Evolutionary conservation across 2,797 vertebrate genomes (phyloP).

Genomic region (Sebastes iracundus): DNA sequence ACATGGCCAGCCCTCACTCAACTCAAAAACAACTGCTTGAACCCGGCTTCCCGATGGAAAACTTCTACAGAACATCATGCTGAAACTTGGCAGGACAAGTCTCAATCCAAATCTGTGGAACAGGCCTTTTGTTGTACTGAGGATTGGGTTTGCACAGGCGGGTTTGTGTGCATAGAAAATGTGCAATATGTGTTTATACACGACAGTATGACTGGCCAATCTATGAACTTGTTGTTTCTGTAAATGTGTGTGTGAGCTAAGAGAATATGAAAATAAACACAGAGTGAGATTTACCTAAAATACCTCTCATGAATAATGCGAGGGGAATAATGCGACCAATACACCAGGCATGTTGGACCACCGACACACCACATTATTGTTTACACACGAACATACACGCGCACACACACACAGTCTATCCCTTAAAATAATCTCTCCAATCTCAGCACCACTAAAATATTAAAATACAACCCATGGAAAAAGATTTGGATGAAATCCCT

Average conservation of each 20-base stretch:
- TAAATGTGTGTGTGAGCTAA: not conserved
- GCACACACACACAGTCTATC: slow-evolving; percentile 12
- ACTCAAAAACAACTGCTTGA: slow-evolving; percentile 65
- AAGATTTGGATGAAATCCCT: slow-evolving; percentile 27
- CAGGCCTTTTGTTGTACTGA: slow-evolving; percentile 50
- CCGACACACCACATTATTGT: not conserved
- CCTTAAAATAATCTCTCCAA: slow-evolving; percentile 25
- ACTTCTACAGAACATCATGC: slow-evolving; percentile 51
- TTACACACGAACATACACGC: slow-evolving; percentile 7
- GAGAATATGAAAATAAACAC: slow-evolving; percentile 17
- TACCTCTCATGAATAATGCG: slow-evolving; percentile 54
- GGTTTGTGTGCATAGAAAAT: slow-evolving; percentile 25
- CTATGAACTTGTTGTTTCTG: not conserved
- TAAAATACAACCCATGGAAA: slow-evolving; percentile 30
- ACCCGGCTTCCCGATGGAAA: slow-evolving; percentile 55
- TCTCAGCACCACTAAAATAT: slow-evolving; percentile 34
- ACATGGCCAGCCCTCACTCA: slow-evolving; percentile 76
- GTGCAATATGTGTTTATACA: slow-evolving; percentile 23
- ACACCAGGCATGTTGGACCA: slow-evolving; percentile 14
- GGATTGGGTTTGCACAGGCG: slow-evolving; percentile 18
- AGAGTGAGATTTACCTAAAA: slow-evolving; percentile 46
- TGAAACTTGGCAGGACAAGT: slow-evolving; percentile 58
- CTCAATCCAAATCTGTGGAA: slow-evolving; percentile 54
- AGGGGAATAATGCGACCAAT: slow-evolving; percentile 23
- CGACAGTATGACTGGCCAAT: not conserved